phyloP scores from a whole-genome alignment of 2,888 invertebrate genomes.

The Conus canariensis region DNA sequence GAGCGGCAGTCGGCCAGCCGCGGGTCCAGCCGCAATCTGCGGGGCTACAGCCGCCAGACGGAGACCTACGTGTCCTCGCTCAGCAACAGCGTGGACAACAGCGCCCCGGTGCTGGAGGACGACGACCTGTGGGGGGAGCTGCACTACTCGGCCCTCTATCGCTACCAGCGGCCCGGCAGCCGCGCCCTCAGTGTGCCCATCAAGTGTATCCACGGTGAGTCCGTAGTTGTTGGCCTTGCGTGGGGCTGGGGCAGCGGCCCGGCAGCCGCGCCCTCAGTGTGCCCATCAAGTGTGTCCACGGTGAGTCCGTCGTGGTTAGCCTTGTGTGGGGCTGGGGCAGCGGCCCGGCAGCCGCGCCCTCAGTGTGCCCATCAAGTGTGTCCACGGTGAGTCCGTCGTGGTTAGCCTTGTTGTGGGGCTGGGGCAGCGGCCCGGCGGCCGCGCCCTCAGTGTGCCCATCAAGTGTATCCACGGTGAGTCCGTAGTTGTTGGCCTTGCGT shows the following conservation, averaged over 20 bases:
- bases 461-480: constrained; percentile 57
- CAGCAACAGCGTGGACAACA: constrained; percentile 76
- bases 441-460: constrained; percentile 75
- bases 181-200: constrained; percentile 75
- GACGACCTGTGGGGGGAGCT: constrained; percentile 68
- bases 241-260: constrained; percentile 61
- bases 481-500: too few relatives aligned
- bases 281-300: constrained; percentile 65
- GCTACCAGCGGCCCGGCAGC: constrained; percentile 76
- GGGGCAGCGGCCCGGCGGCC: constrained; percentile 73
- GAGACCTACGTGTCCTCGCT: constrained; percentile 50
- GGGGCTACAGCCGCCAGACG: constrained; percentile 77
- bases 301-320: constrained; percentile 33
- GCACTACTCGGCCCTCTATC: constrained; percentile 68
- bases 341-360: constrained; percentile 64
- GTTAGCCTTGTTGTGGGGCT: too few relatives aligned
- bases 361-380: too few relatives aligned
- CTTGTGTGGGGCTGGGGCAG: constrained; percentile 42
- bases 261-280: constrained; percentile 76
- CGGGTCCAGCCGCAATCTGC: constrained; percentile 69
- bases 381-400: not conserved
- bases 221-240: not conserved
- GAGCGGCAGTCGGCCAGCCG: constrained; percentile 72
- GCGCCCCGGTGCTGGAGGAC: constrained; percentile 68
- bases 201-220: constrained; percentile 57